Conservation (phyloP, 2,888 invertebrate species). For the Lordiphosa andalusiaca region DNA sequence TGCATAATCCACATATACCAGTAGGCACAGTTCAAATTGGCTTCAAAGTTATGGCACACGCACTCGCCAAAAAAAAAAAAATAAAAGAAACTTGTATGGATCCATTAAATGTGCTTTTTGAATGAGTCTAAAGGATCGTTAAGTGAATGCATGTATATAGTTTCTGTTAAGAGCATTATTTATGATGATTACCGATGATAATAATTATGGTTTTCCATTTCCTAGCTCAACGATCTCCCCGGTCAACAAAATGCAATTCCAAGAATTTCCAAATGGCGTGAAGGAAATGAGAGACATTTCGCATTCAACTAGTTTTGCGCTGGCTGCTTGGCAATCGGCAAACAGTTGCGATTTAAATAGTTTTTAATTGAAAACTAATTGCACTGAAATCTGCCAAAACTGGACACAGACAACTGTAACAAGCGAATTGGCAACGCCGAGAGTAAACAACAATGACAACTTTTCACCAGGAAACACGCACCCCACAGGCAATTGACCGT, state of each 20-base stretch:
- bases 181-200: no score
- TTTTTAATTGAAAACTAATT: constrained; percentile 62
- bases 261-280: constrained; percentile 15
- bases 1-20: no score
- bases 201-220: no score
- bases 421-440: constrained; percentile 10
- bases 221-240: no score
- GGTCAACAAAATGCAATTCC: constrained; percentile 3
- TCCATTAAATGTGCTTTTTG: no score
- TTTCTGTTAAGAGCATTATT: no score
- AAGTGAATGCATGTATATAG: no score
- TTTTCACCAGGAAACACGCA: constrained; percentile 62
- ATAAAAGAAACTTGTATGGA: no score
- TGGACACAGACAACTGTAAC: constrained; percentile 29
- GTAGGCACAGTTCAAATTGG: no score
- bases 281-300: constrained; percentile 13
- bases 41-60: no score
- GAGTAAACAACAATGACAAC: constrained; percentile 42
- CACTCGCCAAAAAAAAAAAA: no score
- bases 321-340: constrained; percentile 6
- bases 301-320: constrained; percentile 10
- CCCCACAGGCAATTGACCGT: constrained; percentile 11
- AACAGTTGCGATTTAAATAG: constrained; percentile 44
- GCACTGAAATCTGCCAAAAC: constrained; percentile 35
- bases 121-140: no score